Evolutionary conservation across 1,140 invertebrate species (phyloP), one percentile per base, ranked within the genome.

Genomic region (Anastatus disparis): DNA sequence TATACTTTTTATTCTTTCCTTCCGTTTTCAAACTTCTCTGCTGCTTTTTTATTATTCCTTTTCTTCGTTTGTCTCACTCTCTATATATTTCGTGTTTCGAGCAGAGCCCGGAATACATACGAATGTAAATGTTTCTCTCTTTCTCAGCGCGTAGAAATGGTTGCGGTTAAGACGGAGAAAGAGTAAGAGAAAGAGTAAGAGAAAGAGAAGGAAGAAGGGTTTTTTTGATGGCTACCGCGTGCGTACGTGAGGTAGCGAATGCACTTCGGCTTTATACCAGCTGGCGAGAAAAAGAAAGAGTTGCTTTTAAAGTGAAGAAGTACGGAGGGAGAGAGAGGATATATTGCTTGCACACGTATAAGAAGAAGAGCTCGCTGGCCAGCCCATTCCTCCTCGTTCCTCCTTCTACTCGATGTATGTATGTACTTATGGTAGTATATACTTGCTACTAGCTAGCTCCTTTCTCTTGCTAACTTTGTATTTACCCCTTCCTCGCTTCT

Each of bases 1-100:
- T n/a, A 77, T 77, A 79, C 80, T 80, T 78, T 69, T 75, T 74
- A 63, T 55, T 69, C 72, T 59, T 72, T 31, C 55, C 55, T 59
- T 62, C 63, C 68, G 55, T 59, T 75, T 74, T 52, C 53, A 20
- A n/a, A n/a, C n/a, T 58, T 62, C 71, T 40, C 53, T 67, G 70
- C 67, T 63, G 69, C 65, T 62, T 58, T 63, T 71, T 72, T 68
- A 63, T 40, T 52, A 65, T 65, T 64, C 38, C 46, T 64, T n/a
- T 64, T 64, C 38, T 66, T 17, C 38, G 35, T 66, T 46, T 56
- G 52, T 31, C 38, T 61, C 58, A 20, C 59, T 50, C 27, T 62
- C 42, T n/a, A n/a, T n/a, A n/a, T n/a, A n/a, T n/a, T n/a, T n/a
- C n/a, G n/a, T n/a, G n/a, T n/a, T n/a, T n/a, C n/a, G n/a, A n/a